These are phyloP conservation scores for Carabus problematicus DNA, from an alignment of 2,888 invertebrate genomes.

Conservation along the genomic window DNA sequence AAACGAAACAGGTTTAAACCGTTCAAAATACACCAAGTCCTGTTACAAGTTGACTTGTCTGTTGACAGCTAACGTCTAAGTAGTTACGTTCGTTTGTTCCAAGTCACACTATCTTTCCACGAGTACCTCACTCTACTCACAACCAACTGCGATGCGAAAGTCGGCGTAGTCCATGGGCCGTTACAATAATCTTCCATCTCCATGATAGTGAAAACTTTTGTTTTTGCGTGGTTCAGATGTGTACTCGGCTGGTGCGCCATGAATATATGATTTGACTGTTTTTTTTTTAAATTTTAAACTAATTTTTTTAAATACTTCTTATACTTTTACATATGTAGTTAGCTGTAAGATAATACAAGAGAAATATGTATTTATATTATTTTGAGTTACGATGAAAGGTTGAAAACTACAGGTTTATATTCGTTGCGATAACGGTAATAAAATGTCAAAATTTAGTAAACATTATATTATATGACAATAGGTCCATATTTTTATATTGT, in stretches of 20 bases:
- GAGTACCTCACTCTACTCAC: slow-evolving; percentile 12
- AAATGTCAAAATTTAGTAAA: no score
- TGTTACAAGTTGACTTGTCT: slow-evolving; percentile 3
- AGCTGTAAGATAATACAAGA: no score
- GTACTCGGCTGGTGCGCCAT: slow-evolving; percentile 24
- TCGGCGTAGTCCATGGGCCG: not conserved
- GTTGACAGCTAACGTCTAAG: not conserved
- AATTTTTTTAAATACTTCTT: no score
- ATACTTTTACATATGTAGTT: no score
- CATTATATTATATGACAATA: no score
- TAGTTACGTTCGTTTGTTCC: not conserved
- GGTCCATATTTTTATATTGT: no score
- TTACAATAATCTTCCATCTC: slow-evolving; percentile 29
- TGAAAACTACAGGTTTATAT: no score
- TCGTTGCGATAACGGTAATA: no score
- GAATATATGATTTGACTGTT: slow-evolving; percentile 1
- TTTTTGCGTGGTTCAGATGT: slow-evolving; percentile 28
- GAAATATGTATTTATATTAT: no score
- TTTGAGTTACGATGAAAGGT: no score
- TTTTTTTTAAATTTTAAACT: no score
- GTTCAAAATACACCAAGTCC: slow-evolving; percentile 19
- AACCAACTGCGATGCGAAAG: slow-evolving; percentile 12
- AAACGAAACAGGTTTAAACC: slow-evolving; percentile 40
- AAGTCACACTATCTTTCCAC: no score
- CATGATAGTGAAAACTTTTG: slow-evolving; percentile 24